phyloP scores from a whole-genome alignment of 2,888 invertebrate genomes.

The Agrilus cyanescens region DNA sequence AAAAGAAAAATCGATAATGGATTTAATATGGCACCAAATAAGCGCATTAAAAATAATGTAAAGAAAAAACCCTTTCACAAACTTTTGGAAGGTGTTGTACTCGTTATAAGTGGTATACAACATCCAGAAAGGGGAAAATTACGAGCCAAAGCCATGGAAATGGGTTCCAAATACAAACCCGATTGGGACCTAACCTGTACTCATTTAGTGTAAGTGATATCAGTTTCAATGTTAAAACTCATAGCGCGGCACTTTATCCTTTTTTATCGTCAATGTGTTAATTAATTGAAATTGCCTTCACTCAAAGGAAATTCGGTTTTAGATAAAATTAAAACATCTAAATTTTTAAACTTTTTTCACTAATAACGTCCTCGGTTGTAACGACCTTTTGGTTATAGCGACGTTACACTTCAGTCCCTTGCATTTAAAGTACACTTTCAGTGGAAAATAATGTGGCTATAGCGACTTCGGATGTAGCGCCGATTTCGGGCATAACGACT shows the following conservation, averaged over 20 bases:
- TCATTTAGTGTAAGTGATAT: slow-evolving; percentile 64
- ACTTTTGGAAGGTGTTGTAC: slow-evolving; percentile 53
- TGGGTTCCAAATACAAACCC: slow-evolving; percentile 68
- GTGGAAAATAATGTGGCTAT: no score
- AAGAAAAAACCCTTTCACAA: slow-evolving; percentile 41
- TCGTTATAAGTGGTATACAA: slow-evolving; percentile 80
- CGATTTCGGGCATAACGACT: no score
- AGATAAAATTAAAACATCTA: no score
- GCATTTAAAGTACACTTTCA: no score
- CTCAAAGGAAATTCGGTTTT: no score
- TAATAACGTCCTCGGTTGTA: no score
- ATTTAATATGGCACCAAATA: slow-evolving; percentile 19
- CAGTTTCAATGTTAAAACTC: not conserved
- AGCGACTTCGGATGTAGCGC: no score
- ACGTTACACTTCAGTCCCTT: no score
- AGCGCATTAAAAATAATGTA: slow-evolving; percentile 20
- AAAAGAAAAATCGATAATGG: slow-evolving; percentile 14
- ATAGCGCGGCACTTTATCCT: no score
- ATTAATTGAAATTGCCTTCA: no score
- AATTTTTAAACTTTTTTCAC: not conserved
- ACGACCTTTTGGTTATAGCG: no score
- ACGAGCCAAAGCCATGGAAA: slow-evolving; percentile 52
- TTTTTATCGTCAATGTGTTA: no score
- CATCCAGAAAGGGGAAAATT: slow-evolving; percentile 65
- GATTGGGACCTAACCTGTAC: slow-evolving; percentile 70